These are phyloP conservation scores for Merops nubicus DNA, from an alignment of 2,113 vertebrate genomes.

Conservation along the genomic window DNA sequence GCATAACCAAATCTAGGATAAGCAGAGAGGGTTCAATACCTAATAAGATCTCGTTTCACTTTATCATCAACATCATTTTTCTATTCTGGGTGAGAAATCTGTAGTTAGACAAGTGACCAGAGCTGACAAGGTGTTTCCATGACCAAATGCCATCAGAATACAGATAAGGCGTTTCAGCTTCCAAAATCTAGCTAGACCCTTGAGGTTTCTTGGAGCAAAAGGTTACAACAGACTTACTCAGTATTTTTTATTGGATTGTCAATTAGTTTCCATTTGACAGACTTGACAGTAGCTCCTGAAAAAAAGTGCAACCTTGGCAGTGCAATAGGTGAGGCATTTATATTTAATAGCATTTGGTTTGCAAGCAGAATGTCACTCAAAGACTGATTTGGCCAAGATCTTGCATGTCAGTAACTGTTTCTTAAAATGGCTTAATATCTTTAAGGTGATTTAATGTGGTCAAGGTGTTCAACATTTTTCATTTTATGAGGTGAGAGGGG, in stretches of 20 bases:
- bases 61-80: not conserved
- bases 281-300: constrained; percentile 21
- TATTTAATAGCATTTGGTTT: constrained; percentile 37
- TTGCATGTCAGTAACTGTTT: not conserved
- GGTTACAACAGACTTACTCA: not conserved
- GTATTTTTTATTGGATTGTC: not conserved
- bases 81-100: not conserved
- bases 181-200: not conserved
- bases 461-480: not conserved
- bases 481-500: not conserved
- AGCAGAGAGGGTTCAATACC: not conserved
- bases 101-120: not conserved
- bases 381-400: not conserved
- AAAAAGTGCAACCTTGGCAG: constrained; percentile 20
- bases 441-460: not conserved
- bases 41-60: not conserved
- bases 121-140: not conserved
- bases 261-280: not conserved
- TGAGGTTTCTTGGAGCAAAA: not conserved
- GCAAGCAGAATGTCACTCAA: constrained; percentile 6
- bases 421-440: not conserved
- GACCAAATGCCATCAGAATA: not conserved
- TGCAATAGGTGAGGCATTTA: not conserved
- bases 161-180: not conserved
- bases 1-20: not conserved